These are phyloP conservation scores for Dinocampus coccinellae DNA, from an alignment of 2,888 invertebrate species.

Conservation along the genomic window DNA sequence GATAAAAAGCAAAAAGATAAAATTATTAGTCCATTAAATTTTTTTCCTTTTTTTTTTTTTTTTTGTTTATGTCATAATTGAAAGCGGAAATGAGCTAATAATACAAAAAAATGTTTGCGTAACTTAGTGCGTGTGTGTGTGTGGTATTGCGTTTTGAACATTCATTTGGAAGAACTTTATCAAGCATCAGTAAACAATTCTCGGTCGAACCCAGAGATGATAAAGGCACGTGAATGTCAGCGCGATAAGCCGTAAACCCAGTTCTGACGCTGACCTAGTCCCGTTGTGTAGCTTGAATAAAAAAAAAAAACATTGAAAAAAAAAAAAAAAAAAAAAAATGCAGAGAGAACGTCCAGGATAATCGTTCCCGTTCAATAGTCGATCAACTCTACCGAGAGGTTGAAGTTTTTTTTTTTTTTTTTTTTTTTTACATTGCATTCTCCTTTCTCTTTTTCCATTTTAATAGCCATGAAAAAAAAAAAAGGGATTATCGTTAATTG, in stretches of 20 bases:
- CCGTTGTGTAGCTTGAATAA: conserved; percentile 55
- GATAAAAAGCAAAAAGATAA: no score
- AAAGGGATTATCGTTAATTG: conserved; percentile 36
- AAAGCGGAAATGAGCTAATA: not conserved
- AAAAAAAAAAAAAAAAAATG: conserved; percentile 42
- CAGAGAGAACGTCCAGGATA: conserved; percentile 20
- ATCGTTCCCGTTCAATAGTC: conserved; percentile 34
- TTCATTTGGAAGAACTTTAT: conserved; percentile 19
- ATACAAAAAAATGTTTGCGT: no score
- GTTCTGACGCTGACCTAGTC: conserved; percentile 59
- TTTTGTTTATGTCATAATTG: not conserved
- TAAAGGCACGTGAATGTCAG: conserved; percentile 53
- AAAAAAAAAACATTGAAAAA: conserved; percentile 2
- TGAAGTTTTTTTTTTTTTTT: not conserved
- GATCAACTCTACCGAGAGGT: conserved; percentile 19
- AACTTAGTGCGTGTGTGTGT: not conserved
- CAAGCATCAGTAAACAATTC: conserved; percentile 21
- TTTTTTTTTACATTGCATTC: not conserved
- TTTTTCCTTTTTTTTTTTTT: not conserved
- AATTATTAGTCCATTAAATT: not conserved
- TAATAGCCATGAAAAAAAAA: conserved; percentile 26
- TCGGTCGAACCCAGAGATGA: conserved; percentile 33
- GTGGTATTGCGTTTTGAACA: not conserved
- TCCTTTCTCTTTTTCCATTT: conserved; percentile 15
- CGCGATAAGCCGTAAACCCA: conserved; percentile 53